Evolutionary conservation across 1,140 invertebrate species (phyloP).

Genomic region (Eriosoma lanigerum): DNA sequence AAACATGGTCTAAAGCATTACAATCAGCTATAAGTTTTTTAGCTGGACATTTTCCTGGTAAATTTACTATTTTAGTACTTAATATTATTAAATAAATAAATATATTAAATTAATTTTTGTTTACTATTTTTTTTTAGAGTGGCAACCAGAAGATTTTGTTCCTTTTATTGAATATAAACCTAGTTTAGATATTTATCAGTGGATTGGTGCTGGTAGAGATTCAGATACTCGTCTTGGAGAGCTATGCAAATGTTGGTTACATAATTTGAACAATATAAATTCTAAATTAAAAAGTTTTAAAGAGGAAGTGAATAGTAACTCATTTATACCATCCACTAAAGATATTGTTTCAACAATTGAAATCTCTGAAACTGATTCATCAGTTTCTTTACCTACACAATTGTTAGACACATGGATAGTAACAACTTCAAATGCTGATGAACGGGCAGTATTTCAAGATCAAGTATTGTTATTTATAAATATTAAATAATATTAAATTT

Average conservation of each 20-base stretch:
- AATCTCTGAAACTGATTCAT: conserved; percentile 33
- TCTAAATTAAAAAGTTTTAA: conserved; percentile 35
- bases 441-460: conserved; percentile 75
- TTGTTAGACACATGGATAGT: conserved; percentile 68
- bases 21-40: conserved; percentile 83
- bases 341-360: conserved; percentile 30
- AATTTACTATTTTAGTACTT: conserved; percentile 16
- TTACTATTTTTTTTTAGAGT: conserved; percentile 58
- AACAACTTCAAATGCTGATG: conserved; percentile 72
- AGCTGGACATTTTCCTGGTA: conserved; percentile 77
- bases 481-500: conserved; percentile 8
- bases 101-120: neutral
- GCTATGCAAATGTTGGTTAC: conserved; percentile 73
- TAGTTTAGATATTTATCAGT: conserved; percentile 75
- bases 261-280: conserved; percentile 43
- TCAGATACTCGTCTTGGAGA: conserved; percentile 76
- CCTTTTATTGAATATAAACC: conserved; percentile 90
- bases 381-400: conserved; percentile 62
- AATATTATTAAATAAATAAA: no score
- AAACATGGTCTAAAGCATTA: conserved; percentile 61
- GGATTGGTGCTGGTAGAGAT: conserved; percentile 93
- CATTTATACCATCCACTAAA: neutral
- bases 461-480: conserved; percentile 63
- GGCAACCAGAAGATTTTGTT: conserved; percentile 85
- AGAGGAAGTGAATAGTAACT: neutral